Conservation (phyloP, 2,888 invertebrate genomes). For the Drosophila lutescens region DNA sequence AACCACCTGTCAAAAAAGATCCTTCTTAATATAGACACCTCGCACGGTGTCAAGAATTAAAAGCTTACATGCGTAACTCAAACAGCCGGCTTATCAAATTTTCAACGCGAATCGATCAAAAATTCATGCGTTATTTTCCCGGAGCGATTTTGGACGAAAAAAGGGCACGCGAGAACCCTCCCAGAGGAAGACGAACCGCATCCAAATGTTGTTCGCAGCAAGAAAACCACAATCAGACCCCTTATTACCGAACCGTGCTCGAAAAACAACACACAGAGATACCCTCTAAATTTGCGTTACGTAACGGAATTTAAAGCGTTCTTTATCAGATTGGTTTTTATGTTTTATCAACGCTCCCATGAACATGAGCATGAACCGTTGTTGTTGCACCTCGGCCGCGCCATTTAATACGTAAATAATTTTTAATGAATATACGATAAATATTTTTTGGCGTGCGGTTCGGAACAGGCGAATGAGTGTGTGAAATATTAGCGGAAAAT, state of each 20-base stretch:
- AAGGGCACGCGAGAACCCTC: constrained; percentile 13
- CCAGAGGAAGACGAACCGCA: constrained; percentile 34
- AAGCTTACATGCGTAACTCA: constrained; percentile 49
- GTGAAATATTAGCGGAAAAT: constrained; percentile 76
- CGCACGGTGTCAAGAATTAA: constrained; percentile 3
- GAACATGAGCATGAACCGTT: constrained; percentile 36
- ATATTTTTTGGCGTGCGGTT: constrained; percentile 66
- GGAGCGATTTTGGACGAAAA: constrained; percentile 19
- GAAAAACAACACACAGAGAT: constrained; percentile 51
- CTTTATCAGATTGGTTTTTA: constrained; percentile 83
- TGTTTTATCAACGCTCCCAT: constrained; percentile 74
- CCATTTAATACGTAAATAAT: constrained; percentile 76
- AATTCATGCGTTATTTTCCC: constrained; percentile 60
- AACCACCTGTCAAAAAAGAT: background rate
- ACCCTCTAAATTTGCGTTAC: constrained; percentile 84
- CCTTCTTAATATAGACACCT: background rate
- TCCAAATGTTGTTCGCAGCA: constrained; percentile 44
- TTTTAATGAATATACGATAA: constrained; percentile 75
- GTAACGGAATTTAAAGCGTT: constrained; percentile 84
- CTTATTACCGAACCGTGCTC: constrained; percentile 8
- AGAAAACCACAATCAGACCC: constrained; percentile 31
- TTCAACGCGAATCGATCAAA: constrained; percentile 64
- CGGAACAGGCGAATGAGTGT: constrained; percentile 55
- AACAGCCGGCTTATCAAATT: constrained; percentile 64
- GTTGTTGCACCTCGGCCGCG: constrained; percentile 49